These are phyloP conservation scores for Gallinago solitaria DNA, from an alignment of 2,797 vertebrate genomes.

Conservation along the genomic window DNA sequence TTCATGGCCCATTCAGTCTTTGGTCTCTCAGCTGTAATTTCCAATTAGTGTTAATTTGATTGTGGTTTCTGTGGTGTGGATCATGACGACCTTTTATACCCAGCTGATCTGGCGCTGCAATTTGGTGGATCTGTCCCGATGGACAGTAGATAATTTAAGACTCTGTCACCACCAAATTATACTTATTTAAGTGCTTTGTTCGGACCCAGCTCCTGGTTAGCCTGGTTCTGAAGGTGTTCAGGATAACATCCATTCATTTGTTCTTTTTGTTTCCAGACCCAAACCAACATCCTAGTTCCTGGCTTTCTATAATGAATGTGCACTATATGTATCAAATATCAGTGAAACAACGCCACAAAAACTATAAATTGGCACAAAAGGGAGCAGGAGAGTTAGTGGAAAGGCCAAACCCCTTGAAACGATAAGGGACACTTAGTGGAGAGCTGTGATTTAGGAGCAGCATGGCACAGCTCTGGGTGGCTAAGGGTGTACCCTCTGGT, in stretches of 20 bases:
- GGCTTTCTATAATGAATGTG: neutral
- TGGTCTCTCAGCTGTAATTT: conserved; percentile 21
- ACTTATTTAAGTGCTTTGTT: neutral
- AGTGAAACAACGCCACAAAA: neutral
- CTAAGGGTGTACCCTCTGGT: neutral
- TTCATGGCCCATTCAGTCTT: conserved; percentile 54
- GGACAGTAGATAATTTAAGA: neutral
- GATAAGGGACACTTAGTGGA: neutral
- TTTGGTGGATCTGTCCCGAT: neutral
- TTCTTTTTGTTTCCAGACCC: neutral
- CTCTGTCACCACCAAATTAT: neutral
- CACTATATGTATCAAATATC: fast-evolving
- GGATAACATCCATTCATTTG: fast-evolving
- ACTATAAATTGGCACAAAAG: neutral
- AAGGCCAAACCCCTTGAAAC: neutral
- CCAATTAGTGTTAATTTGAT: conserved; percentile 44
- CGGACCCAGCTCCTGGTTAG: neutral
- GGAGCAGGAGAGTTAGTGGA: neutral
- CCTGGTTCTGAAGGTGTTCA: neutral
- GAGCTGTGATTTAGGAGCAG: neutral
- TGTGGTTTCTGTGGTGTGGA: conserved; percentile 41
- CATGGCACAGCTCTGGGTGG: neutral
- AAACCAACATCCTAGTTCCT: neutral
- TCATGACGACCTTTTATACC: neutral
- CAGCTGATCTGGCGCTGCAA: neutral